phyloP scores from a whole-genome alignment of 2,888 invertebrate species.

The Mamestra brassicae region DNA sequence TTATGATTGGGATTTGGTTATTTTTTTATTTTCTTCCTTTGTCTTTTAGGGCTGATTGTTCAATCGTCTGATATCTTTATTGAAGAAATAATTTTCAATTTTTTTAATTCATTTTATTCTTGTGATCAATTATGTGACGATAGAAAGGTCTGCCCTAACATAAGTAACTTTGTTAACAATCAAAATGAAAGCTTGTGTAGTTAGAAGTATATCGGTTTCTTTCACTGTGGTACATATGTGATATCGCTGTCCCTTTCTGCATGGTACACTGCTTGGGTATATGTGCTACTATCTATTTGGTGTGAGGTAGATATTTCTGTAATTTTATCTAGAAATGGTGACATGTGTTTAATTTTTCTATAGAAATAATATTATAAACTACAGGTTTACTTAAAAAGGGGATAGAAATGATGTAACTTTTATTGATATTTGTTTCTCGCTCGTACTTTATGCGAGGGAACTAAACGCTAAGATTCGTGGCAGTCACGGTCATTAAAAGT shows the following conservation, averaged over 20 bases:
- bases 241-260: conserved; percentile 74
- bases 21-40: conserved; percentile 4
- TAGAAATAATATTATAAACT: conserved; percentile 16
- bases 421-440: background rate
- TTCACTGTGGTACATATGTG: conserved; percentile 67
- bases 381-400: conserved; percentile 27
- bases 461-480: background rate
- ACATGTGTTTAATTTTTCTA: conserved; percentile 55
- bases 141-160: background rate
- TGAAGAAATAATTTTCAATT: background rate
- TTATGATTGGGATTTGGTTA: conserved; percentile 17
- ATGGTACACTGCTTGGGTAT: conserved; percentile 82
- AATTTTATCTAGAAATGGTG: conserved; percentile 51
- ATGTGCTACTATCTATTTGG: conserved; percentile 73
- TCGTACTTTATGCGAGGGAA: background rate
- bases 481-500: background rate
- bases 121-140: background rate
- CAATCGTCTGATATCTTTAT: background rate
- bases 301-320: conserved; percentile 57
- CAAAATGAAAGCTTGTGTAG: conserved; percentile 70
- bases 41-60: conserved; percentile 4
- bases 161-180: conserved; percentile 31
- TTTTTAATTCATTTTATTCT: background rate
- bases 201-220: conserved; percentile 67
- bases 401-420: background rate